Percentiles rank a stretch among this genome's conserved stretches.
Evolutionary conservation across 2,888 invertebrate genomes (phyloP).

Genomic region (Elegia similella): DNA sequence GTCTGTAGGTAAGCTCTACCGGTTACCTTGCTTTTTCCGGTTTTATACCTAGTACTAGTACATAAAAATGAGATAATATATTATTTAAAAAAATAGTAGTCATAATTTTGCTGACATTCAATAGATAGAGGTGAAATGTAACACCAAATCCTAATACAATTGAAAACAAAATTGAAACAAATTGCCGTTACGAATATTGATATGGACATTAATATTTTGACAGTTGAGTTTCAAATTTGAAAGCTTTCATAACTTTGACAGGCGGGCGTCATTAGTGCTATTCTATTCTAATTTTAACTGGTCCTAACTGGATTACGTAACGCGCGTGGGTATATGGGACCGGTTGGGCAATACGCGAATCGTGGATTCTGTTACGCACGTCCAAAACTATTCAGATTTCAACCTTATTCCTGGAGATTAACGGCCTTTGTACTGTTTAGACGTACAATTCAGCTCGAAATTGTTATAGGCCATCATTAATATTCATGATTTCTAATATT

Average conservation of each 20-base stretch:
- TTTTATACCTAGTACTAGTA: no score
- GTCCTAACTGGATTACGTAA: slow-evolving; percentile 54
- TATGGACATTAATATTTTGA: slow-evolving; percentile 16
- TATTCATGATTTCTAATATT: slow-evolving; percentile 4
- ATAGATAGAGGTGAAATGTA: not conserved
- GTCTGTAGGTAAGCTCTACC: no score
- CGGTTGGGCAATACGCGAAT: slow-evolving; percentile 53
- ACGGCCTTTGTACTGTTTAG: not conserved
- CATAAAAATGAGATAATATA: no score
- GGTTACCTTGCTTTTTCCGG: no score
- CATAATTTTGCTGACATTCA: not conserved
- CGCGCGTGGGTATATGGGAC: slow-evolving; percentile 30
- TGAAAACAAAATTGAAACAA: not conserved
- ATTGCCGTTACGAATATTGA: not conserved
- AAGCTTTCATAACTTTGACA: slow-evolving; percentile 43
- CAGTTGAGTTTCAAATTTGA: slow-evolving; percentile 28
- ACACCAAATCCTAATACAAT: not conserved
- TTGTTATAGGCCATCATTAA: slow-evolving; percentile 19
- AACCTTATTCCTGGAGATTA: not conserved
- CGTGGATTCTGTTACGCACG: slow-evolving; percentile 31
- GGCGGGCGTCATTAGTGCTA: slow-evolving; percentile 39
- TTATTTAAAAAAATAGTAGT: no score
- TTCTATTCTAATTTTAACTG: slow-evolving; percentile 60
- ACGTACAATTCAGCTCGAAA: slow-evolving; percentile 19
- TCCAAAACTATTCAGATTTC: slow-evolving; percentile 18